These are phyloP conservation scores for Motacilla alba DNA, from an alignment of 2,113 vertebrate genomes.

Conservation along the genomic window DNA sequence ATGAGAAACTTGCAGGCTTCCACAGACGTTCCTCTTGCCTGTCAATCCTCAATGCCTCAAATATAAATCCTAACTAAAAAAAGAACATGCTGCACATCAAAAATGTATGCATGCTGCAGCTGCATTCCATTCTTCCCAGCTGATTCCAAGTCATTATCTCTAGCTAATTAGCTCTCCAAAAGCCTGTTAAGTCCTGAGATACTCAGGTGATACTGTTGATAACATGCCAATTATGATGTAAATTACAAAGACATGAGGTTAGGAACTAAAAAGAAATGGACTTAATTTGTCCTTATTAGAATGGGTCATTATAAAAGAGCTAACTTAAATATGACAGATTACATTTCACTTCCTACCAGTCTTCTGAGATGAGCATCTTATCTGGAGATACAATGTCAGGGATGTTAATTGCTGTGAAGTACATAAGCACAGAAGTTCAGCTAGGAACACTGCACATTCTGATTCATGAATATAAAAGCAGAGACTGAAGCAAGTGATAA, in stretches of 20 bases:
- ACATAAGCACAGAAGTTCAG: background rate
- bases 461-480: background rate
- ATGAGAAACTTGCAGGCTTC: background rate
- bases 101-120: background rate
- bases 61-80: background rate
- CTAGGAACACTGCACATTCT: background rate
- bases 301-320: background rate
- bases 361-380: background rate
- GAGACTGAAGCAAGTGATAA: background rate
- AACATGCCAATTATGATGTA: background rate
- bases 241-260: background rate
- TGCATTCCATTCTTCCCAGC: background rate
- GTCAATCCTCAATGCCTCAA: background rate
- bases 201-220: background rate
- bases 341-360: background rate
- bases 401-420: conserved; percentile 39
- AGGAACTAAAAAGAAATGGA: background rate
- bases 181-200: background rate
- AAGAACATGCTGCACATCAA: background rate
- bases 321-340: conserved; percentile 4
- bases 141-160: background rate
- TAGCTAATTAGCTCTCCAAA: background rate
- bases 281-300: background rate
- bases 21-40: background rate
- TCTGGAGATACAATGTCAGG: background rate